Evolutionary conservation across 2,888 invertebrate species (phyloP), one percentile per base, ranked within the genome.

Genomic region (Platynereis dumerilii): DNA sequence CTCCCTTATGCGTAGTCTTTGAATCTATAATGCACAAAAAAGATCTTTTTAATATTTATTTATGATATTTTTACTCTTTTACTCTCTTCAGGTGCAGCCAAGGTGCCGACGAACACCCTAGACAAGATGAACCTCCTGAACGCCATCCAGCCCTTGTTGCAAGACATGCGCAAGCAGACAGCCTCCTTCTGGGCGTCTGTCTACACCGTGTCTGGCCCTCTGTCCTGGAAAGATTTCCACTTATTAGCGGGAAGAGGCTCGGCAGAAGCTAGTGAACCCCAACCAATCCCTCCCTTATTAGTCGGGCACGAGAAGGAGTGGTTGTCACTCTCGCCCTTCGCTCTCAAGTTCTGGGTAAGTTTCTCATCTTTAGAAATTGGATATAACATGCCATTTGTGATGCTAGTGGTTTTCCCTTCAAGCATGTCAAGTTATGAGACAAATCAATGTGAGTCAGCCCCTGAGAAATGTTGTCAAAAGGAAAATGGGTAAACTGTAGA

Each of bases 211-310:
- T 91, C 93, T 71, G 99, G 99, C 0, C 98, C 98, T 34, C 89
- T 99, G 17, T 99, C 98, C 1, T 99, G 98, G 98, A 89, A 96
- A 61, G 95, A 97, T 84, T 97, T 99, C 86, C 97, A 96, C 87
- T 89, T 94, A 67, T 87, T 97, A 68, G 96, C 96, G 48, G 96
- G 96, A 10, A 88, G 96, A 81, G 95, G 88, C 63, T 93, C 94
- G 64, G 93, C 94, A 82, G 96, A 96, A 83, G 91, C 94, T 71
- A 96, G 95, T 86, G 96, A 96, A 82, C 96, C 97, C 42, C 97
- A 97, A 85, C 96, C 97, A 0, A 94, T 97, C 77, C 97, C 97
- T 26, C 92, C 94, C 2, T 87, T 97, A 55, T 90, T 96, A 63
- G 94, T 96, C 48, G 96, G 96, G 0, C 92, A 93, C 85, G 97